Evolutionary conservation across 2,113 vertebrate species (phyloP).

Genomic region (Lontra canadensis): DNA sequence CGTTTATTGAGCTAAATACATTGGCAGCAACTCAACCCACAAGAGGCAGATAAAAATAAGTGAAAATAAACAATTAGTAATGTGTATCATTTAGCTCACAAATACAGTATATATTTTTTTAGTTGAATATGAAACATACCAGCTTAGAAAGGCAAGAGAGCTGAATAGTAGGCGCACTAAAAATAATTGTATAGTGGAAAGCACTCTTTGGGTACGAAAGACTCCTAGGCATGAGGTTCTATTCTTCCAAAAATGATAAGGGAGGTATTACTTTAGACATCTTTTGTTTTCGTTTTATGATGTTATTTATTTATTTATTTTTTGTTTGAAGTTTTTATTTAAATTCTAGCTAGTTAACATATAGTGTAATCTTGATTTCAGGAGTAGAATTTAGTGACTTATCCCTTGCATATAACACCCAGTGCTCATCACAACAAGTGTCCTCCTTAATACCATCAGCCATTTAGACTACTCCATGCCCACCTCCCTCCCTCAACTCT

Average conservation of each 20-base stretch:
- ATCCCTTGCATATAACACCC: neutral
- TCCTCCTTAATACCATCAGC: neutral
- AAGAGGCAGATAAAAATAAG: slow-evolving; percentile 66
- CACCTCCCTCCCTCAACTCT: neutral
- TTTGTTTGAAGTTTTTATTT: neutral
- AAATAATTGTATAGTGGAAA: neutral
- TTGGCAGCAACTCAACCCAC: slow-evolving; percentile 52
- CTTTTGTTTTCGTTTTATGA: neutral
- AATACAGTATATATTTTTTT: neutral
- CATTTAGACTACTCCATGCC: neutral
- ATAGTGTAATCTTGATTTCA: neutral
- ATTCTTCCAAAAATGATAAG: neutral
- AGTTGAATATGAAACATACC: neutral
- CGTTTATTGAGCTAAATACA: slow-evolving; percentile 45
- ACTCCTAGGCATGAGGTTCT: neutral
- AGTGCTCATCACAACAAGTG: neutral
- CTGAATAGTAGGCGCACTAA: neutral
- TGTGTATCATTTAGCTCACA: slow-evolving; percentile 43
- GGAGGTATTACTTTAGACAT: neutral
- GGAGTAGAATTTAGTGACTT: neutral
- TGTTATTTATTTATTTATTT: neutral
- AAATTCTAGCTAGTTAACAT: neutral
- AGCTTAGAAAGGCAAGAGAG: neutral
- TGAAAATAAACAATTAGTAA: slow-evolving; percentile 68
- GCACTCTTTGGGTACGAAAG: neutral